Evolutionary conservation across 1,140 invertebrate species (phyloP).

Genomic region (Macrobrachium nipponense): DNA sequence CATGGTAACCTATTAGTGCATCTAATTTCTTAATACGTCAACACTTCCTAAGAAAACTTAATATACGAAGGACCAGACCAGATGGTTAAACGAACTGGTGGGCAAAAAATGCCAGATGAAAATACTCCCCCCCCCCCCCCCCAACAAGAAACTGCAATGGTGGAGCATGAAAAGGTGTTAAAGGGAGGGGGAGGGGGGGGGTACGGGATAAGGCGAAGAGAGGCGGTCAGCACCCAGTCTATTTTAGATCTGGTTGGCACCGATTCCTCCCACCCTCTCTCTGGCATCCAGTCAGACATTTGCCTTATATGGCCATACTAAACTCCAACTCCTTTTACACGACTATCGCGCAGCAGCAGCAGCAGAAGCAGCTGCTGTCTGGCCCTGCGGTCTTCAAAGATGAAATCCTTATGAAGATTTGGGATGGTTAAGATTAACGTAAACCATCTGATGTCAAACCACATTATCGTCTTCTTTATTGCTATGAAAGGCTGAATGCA

Average conservation of each 20-base stretch:
- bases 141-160: not conserved
- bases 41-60: too few relatives aligned
- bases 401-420: not conserved
- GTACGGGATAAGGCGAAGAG: not conserved
- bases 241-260: conserved; percentile 29
- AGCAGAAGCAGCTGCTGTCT: too few relatives aligned
- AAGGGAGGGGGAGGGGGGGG: too few relatives aligned
- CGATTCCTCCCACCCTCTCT: not conserved
- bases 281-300: not conserved
- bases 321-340: conserved; percentile 6
- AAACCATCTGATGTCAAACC: too few relatives aligned
- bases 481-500: too few relatives aligned
- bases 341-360: not conserved
- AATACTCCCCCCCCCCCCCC: not conserved
- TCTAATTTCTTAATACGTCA: too few relatives aligned
- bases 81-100: not conserved
- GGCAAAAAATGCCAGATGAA: conserved; percentile 7
- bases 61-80: too few relatives aligned
- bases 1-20: too few relatives aligned
- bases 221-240: not conserved
- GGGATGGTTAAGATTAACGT: too few relatives aligned
- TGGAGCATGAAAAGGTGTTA: not conserved
- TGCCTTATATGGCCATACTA: conserved; percentile 19
- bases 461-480: too few relatives aligned
- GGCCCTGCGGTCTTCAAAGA: not conserved